phyloP scores from a whole-genome alignment of 2,113 vertebrate genomes.

The Macrotus californicus region DNA sequence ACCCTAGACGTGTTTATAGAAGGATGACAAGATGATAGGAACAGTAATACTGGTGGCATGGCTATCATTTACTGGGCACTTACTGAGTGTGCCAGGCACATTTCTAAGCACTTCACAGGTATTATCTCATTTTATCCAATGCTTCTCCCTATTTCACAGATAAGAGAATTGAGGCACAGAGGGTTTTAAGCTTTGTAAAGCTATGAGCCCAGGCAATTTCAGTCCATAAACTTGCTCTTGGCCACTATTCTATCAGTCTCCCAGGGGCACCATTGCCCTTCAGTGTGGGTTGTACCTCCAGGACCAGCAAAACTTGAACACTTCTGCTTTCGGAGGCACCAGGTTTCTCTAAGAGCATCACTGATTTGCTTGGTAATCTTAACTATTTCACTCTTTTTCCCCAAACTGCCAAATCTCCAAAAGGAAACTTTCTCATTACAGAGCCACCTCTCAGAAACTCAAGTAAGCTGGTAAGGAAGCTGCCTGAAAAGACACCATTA shows the following conservation, averaged over 20 bases:
- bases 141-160: background rate
- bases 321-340: background rate
- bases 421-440: background rate
- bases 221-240: background rate
- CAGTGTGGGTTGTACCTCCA: background rate
- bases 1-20: background rate
- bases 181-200: background rate
- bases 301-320: background rate
- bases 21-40: background rate
- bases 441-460: background rate
- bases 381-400: conserved; percentile 32
- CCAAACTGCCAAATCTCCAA: background rate
- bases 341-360: background rate
- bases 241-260: background rate
- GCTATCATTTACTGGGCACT: background rate
- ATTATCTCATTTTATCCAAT: background rate
- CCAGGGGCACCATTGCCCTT: rapidly evolving
- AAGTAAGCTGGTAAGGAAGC: background rate
- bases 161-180: background rate
- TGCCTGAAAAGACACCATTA: background rate
- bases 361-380: conserved; percentile 19
- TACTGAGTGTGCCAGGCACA: background rate
- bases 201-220: background rate
- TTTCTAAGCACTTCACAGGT: background rate
- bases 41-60: too few relatives aligned